A percentile compares a stretch with the other conserved stretches of the same genome.
Conservation (phyloP, 2,113 vertebrate species). For the Myrmecobius fasciatus region DNA sequence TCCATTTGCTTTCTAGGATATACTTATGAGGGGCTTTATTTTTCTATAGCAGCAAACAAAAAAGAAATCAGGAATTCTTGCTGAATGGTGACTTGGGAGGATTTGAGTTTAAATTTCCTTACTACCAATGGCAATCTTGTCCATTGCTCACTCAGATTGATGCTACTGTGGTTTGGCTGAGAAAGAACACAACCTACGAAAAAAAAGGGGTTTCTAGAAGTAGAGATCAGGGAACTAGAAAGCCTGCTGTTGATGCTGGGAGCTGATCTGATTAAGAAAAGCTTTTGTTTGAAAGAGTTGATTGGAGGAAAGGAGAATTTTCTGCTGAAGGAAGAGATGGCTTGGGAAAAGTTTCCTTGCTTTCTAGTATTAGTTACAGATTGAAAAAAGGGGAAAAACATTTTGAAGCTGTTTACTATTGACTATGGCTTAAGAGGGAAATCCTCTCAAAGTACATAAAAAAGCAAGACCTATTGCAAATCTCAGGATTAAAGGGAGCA, state of each 20-base stretch:
- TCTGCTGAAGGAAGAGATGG: not conserved
- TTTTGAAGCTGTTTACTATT: not conserved
- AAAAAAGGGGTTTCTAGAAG: not conserved
- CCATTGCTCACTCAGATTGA: not conserved
- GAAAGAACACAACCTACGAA: not conserved
- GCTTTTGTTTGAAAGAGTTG: not conserved
- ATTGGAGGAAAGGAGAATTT: not conserved
- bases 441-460: not conserved
- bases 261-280: not conserved
- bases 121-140: not conserved
- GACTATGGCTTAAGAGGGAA: not conserved
- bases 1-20: not conserved
- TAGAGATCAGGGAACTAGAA: not conserved
- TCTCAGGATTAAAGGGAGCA: not conserved
- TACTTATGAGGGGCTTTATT: not conserved
- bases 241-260: not conserved
- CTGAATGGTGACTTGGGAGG: not conserved
- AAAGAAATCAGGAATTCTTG: not conserved
- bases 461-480: not conserved
- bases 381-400: not conserved
- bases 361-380: not conserved
- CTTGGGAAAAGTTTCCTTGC: not conserved
- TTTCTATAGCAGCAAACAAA: not conserved
- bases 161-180: not conserved
- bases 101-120: not conserved